Conservation (phyloP, 2,797 vertebrate species). For the Xyrichtys novacula region DNA sequence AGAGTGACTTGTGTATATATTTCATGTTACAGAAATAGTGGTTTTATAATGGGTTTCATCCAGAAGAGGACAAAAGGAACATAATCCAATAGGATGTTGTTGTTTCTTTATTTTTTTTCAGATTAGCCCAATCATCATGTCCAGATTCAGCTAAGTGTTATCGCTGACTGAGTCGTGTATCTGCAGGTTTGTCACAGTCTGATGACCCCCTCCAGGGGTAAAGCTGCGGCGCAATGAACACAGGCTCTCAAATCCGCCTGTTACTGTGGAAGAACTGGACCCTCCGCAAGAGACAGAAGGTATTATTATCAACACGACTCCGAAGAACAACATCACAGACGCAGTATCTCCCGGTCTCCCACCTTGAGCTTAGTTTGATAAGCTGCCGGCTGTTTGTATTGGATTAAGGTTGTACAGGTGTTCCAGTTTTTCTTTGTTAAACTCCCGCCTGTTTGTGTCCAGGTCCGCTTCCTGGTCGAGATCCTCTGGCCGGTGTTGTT, state of each 20-base stretch:
- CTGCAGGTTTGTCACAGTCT: constrained; percentile 61
- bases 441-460: constrained; percentile 26
- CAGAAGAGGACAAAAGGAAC: background rate
- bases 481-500: constrained; percentile 92
- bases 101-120: too few species aligned
- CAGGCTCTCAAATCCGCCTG: constrained; percentile 88
- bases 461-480: constrained; percentile 95
- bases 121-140: background rate
- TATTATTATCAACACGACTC: constrained; percentile 21
- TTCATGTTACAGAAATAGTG: too few species aligned
- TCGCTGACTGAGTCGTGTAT: constrained; percentile 25
- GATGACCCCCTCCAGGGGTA: constrained; percentile 74
- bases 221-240: constrained; percentile 86
- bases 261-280: constrained; percentile 99
- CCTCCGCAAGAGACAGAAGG: constrained; percentile 96
- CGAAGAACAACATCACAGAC: background rate
- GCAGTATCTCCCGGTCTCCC: background rate
- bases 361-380: background rate
- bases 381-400: background rate
- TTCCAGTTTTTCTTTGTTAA: background rate
- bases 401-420: background rate
- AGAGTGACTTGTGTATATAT: background rate
- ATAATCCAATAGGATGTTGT: background rate
- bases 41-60: background rate
- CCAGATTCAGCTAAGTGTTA: background rate